Conservation (phyloP, 1,140 invertebrate species). For the Triops longicaudatus region DNA sequence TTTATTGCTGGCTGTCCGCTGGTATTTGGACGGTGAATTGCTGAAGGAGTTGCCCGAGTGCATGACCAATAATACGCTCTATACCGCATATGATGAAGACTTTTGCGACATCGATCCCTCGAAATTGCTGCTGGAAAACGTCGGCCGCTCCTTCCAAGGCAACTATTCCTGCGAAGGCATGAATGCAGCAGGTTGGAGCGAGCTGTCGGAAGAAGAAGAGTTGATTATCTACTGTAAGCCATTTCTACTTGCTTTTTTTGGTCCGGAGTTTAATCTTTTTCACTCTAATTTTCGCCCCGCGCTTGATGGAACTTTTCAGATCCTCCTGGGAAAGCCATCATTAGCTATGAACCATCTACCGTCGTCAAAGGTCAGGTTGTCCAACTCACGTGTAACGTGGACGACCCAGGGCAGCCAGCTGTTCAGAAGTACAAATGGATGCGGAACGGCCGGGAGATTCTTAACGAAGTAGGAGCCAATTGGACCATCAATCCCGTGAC, state of each 20-base stretch:
- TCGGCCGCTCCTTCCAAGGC: constrained; percentile 75
- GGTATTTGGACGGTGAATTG: constrained; percentile 73
- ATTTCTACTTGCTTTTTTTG: not conserved
- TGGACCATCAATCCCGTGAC: constrained; percentile 70
- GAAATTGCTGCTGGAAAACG: constrained; percentile 67
- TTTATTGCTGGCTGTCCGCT: constrained; percentile 45
- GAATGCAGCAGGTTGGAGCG: constrained; percentile 77
- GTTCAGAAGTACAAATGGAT: constrained; percentile 66
- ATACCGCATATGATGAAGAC: constrained; percentile 32
- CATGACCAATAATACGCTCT: constrained; percentile 29
- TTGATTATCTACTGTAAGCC: constrained; percentile 69
- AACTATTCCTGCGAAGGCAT: constrained; percentile 82
- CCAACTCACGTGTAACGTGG: constrained; percentile 68
- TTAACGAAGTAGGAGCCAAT: constrained; percentile 59
- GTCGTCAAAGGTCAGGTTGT: constrained; percentile 71
- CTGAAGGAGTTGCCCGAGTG: constrained; percentile 78
- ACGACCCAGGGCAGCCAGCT: constrained; percentile 66
- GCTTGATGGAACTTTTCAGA: constrained; percentile 41
- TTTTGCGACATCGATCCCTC: constrained; percentile 77
- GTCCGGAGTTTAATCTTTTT: not conserved
- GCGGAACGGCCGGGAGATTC: constrained; percentile 59
- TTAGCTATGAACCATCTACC: constrained; percentile 58
- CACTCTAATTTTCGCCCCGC: constrained; percentile 22
- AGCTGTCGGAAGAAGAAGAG: constrained; percentile 58
- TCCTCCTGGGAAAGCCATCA: constrained; percentile 61